Evolutionary conservation across 1,140 invertebrate genomes (phyloP), one percentile per base, ranked within the genome.

Genomic region (Diprion similis): DNA sequence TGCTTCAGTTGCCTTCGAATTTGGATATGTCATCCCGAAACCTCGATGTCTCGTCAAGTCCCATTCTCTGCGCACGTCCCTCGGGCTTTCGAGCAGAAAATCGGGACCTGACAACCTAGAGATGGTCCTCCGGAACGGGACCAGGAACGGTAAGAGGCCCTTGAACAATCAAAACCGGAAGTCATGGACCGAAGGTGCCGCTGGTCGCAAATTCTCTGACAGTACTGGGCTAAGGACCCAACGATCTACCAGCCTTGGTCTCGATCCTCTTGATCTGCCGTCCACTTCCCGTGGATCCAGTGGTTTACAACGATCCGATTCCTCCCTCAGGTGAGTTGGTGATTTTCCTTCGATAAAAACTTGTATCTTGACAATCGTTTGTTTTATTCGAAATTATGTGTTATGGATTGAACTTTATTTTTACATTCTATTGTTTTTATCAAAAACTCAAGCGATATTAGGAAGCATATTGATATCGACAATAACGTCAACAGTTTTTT

Each of bases 171-270:
- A 73, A 0, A 72, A 75, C 68, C 75, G 81, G 19, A 85, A 86
- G 72, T 86, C 84, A 6, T 86, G 84, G 84, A 83, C 80, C 7
- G 79, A 81, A 46, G 76, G 78, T 11, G 11, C n/a, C 19, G 3
- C n/a, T 11, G 17, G 66, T 76, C 18, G 66, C 69, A 18, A 76
- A 59, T 9, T 51, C 66, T 3, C 46, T 10, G 68, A 72, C 9
- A 11, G 13, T 48, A 13, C 48, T 7, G 66, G 71, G 10, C 73
- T 78, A 19, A 73, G n/a, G n/a, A 17, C n/a, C n/a, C n/a, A 77
- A 18, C 80, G 78, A 72, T 78, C 77, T 9, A 76, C 13, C 6
- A 81, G 79, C 65, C 59, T 80, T 10, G 74, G 77, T 17, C 18
- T 67, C 17, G 79, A 80, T 37, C 51, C 46, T 79, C 75, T 73